phyloP scores from a whole-genome alignment of 1,140 invertebrate genomes.

The Camponotus vicinus region DNA sequence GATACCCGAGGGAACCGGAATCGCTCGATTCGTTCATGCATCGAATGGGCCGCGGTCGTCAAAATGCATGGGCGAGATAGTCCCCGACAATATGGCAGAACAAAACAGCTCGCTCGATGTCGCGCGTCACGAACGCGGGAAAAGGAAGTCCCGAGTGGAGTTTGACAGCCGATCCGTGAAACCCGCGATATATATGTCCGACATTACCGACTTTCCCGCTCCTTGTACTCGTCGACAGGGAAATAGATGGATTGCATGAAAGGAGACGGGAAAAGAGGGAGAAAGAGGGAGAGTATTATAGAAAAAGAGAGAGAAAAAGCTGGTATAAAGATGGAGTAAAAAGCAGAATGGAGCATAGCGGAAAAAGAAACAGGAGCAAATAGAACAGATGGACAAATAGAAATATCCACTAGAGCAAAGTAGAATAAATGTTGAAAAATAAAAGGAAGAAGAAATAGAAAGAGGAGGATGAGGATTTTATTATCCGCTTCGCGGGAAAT shows the following conservation, averaged over 20 bases:
- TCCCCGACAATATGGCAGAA: constrained; percentile 38
- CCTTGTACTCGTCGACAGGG: constrained; percentile 42
- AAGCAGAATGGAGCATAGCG: background rate
- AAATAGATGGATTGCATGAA: constrained; percentile 20
- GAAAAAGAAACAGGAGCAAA: constrained; percentile 12
- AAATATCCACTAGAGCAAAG: constrained; percentile 10
- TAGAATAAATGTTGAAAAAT: constrained; percentile 1
- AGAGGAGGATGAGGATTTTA: constrained; percentile 31
- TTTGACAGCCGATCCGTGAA: constrained; percentile 72
- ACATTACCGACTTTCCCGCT: constrained; percentile 52
- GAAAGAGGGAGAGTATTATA: background rate
- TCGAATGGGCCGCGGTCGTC: constrained; percentile 43
- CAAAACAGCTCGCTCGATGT: constrained; percentile 43
- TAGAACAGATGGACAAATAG: constrained; percentile 35
- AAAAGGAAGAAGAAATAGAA: background rate
- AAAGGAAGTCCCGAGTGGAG: constrained; percentile 53
- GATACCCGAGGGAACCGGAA: constrained; percentile 56
- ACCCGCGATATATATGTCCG: constrained; percentile 46
- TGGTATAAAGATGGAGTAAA: background rate
- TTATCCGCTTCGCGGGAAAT: background rate
- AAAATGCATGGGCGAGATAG: constrained; percentile 55
- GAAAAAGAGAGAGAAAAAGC: background rate
- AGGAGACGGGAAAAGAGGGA: background rate
- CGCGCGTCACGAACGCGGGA: constrained; percentile 10
- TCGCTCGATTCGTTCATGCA: constrained; percentile 26